Percentiles rank a stretch among this genome's conserved stretches.
phyloP scores from a whole-genome alignment of 2,888 invertebrate genomes.

The Drosophila prolongata region DNA sequence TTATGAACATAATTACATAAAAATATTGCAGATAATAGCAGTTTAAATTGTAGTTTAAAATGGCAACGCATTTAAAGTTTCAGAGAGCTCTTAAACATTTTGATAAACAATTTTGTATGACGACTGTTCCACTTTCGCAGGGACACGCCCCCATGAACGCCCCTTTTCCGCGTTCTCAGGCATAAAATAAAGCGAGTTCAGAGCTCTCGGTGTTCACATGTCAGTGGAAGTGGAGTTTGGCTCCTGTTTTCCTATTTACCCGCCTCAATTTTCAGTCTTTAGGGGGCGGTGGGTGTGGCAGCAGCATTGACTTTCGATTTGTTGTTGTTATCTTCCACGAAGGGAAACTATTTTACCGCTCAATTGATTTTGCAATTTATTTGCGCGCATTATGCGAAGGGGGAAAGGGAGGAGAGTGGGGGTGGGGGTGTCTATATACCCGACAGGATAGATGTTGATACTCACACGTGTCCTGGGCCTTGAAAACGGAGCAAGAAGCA shows the following conservation, averaged over 20 bases:
- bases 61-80: background rate
- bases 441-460: constrained; percentile 34
- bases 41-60: too few species aligned
- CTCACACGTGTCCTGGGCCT: constrained; percentile 35
- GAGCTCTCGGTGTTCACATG: constrained; percentile 1
- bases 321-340: constrained; percentile 56
- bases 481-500: constrained; percentile 3
- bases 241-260: constrained; percentile 17
- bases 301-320: constrained; percentile 37
- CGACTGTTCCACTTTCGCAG: background rate
- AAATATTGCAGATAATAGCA: too few species aligned
- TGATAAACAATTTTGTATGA: too few species aligned
- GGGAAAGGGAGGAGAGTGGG: background rate
- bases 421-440: background rate
- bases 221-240: constrained; percentile 4
- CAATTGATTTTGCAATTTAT: constrained; percentile 83
- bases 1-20: too few species aligned
- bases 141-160: constrained; percentile 3
- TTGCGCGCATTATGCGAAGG: constrained; percentile 70
- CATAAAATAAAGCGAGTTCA: constrained; percentile 3
- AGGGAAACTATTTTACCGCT: constrained; percentile 80
- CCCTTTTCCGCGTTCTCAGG: background rate
- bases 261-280: constrained; percentile 21
- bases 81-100: background rate
- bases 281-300: constrained; percentile 27